phyloP scores from a whole-genome alignment of 2,113 vertebrate genomes.

The Pedionomus torquatus region DNA sequence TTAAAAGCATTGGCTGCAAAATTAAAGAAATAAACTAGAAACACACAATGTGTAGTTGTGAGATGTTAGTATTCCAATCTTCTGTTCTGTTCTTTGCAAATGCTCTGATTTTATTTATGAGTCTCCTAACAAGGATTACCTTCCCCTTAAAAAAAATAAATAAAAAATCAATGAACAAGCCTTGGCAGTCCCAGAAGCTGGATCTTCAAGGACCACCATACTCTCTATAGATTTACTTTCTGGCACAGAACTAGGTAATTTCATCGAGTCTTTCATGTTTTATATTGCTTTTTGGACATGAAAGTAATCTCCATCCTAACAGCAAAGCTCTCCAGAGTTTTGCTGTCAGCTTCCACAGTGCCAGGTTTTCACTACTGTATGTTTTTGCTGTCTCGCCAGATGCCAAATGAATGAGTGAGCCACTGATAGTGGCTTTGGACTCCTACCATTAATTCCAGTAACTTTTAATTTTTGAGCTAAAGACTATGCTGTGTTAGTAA shows the following conservation, averaged over 20 bases:
- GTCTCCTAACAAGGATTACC: not conserved
- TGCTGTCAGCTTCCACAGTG: not conserved
- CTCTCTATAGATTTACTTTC: not conserved
- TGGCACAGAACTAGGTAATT: not conserved
- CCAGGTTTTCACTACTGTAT: not conserved
- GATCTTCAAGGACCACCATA: not conserved
- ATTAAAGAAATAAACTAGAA: not conserved
- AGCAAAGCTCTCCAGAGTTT: not conserved
- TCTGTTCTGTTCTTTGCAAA: not conserved
- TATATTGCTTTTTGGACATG: not conserved
- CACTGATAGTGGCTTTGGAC: not conserved
- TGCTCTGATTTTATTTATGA: not conserved
- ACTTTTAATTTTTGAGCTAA: not conserved
- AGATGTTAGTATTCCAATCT: not conserved
- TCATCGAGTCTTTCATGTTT: not conserved
- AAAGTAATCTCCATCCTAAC: not conserved
- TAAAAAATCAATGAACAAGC: not conserved
- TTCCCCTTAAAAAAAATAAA: not conserved
- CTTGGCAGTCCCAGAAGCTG: not conserved
- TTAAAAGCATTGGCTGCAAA: not conserved
- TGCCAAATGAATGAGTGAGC: not conserved
- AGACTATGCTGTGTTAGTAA: not conserved
- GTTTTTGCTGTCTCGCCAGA: not conserved
- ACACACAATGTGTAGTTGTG: not conserved
- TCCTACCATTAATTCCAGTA: not conserved